These are phyloP conservation scores for Dromococcyx pavoninus DNA, from an alignment of 2,797 vertebrate genomes.

Conservation along the genomic window DNA sequence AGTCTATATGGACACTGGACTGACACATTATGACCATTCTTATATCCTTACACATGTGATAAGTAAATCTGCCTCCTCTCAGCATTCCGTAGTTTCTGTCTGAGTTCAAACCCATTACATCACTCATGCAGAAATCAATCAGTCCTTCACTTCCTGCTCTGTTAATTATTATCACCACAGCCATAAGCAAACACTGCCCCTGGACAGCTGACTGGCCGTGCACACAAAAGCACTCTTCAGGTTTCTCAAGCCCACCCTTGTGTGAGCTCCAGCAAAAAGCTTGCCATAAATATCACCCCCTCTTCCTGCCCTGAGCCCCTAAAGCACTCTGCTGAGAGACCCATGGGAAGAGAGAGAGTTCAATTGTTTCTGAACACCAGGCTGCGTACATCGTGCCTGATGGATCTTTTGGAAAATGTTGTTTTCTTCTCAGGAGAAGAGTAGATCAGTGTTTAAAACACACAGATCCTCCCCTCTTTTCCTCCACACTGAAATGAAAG, in stretches of 20 bases:
- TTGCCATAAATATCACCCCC: conserved; percentile 41
- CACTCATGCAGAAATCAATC: not conserved
- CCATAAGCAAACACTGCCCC: conserved; percentile 46
- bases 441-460: not conserved
- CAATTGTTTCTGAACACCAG: conserved; percentile 4
- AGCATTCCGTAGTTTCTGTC: not conserved
- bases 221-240: conserved; percentile 67
- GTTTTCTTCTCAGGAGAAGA: not conserved
- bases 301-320: conserved; percentile 41
- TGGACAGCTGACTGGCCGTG: conserved; percentile 14
- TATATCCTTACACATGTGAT: not conserved
- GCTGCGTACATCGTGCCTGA: not conserved
- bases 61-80: not conserved
- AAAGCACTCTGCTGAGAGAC: conserved; percentile 6
- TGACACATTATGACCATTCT: not conserved
- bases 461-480: not conserved
- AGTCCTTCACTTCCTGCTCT: conserved; percentile 36
- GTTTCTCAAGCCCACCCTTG: conserved; percentile 65
- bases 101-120: not conserved
- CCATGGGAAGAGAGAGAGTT: not conserved
- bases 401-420: not conserved
- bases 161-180: conserved; percentile 54
- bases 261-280: conserved; percentile 59
- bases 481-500: not conserved
- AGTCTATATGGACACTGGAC: not conserved